A percentile compares a stretch with the other conserved stretches of the same genome.
phyloP scores from a whole-genome alignment of 2,888 invertebrate species.

The Melolontha melolontha region DNA sequence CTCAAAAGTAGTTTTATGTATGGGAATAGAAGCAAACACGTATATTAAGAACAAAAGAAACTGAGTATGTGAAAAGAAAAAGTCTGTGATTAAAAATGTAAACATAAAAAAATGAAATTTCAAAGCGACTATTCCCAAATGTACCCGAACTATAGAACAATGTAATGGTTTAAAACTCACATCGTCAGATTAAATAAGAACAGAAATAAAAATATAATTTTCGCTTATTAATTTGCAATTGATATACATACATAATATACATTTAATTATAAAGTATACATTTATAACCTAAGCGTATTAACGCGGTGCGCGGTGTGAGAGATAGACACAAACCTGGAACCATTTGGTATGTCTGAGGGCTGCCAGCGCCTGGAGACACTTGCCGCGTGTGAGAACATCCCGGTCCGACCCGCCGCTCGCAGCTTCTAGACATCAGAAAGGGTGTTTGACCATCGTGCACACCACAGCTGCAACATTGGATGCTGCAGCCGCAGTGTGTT shows the following conservation, averaged over 20 bases:
- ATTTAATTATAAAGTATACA: slow-evolving; percentile 44
- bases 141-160: slow-evolving; percentile 21
- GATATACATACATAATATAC: slow-evolving; percentile 9
- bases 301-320: slow-evolving; percentile 60
- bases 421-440: slow-evolving; percentile 70
- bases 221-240: background rate
- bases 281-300: slow-evolving; percentile 30
- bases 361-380: slow-evolving; percentile 99
- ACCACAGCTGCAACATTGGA: slow-evolving; percentile 54
- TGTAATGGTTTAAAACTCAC: slow-evolving; percentile 57
- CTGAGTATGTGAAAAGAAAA: slow-evolving; percentile 48
- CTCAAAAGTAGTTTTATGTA: slow-evolving; percentile 42
- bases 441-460: slow-evolving; percentile 81
- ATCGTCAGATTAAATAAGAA: slow-evolving; percentile 57
- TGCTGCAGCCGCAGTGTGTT: slow-evolving; percentile 57
- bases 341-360: slow-evolving; percentile 99
- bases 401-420: slow-evolving; percentile 82
- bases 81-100: slow-evolving; percentile 31
- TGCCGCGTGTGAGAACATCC: slow-evolving; percentile 98
- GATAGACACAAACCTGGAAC: slow-evolving; percentile 93
- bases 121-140: slow-evolving; percentile 57
- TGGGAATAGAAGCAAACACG: slow-evolving; percentile 60
- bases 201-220: slow-evolving; percentile 46
- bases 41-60: slow-evolving; percentile 58
- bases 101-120: slow-evolving; percentile 14